These are phyloP conservation scores for Pollenia angustigena DNA, from an alignment of 2,888 invertebrate species.

Conservation along the genomic window DNA sequence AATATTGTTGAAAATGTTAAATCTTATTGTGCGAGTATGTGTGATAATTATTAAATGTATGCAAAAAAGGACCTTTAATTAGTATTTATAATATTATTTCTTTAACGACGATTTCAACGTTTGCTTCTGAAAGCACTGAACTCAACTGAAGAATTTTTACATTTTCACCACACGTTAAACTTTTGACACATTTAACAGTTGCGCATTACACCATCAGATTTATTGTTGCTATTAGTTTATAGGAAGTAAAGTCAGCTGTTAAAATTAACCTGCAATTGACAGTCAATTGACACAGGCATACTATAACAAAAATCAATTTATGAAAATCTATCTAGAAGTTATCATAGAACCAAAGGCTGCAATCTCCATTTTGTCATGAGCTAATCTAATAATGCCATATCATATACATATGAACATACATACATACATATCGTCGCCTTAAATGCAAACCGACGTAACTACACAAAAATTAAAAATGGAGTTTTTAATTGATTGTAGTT, in stretches of 20 bases:
- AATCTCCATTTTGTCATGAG: too few species aligned
- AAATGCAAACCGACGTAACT: too few species aligned
- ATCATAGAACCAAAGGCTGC: too few species aligned
- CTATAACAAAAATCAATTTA: not conserved
- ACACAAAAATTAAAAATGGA: too few species aligned
- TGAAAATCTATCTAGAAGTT: too few species aligned
- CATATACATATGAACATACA: too few species aligned
- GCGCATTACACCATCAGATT: slow-evolving; percentile 74
- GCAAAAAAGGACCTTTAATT: slow-evolving; percentile 51
- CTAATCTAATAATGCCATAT: too few species aligned
- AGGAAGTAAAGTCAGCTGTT: slow-evolving; percentile 18
- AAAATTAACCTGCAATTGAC: not conserved
- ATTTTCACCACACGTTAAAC: slow-evolving; percentile 44
- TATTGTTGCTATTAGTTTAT: not conserved
- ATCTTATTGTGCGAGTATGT: slow-evolving; percentile 1
- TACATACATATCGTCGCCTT: too few species aligned
- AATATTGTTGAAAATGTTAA: not conserved
- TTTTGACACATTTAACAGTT: slow-evolving; percentile 73
- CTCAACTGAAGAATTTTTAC: slow-evolving; percentile 76
- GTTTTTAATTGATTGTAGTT: too few species aligned
- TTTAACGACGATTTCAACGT: slow-evolving; percentile 57
- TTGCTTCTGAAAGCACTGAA: slow-evolving; percentile 79
- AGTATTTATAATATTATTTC: not conserved
- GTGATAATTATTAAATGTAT: slow-evolving; percentile 5
- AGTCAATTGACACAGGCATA: not conserved